These are phyloP conservation scores for Lacanobia wlatinum DNA, from an alignment of 2,888 invertebrate species.

Conservation along the genomic window DNA sequence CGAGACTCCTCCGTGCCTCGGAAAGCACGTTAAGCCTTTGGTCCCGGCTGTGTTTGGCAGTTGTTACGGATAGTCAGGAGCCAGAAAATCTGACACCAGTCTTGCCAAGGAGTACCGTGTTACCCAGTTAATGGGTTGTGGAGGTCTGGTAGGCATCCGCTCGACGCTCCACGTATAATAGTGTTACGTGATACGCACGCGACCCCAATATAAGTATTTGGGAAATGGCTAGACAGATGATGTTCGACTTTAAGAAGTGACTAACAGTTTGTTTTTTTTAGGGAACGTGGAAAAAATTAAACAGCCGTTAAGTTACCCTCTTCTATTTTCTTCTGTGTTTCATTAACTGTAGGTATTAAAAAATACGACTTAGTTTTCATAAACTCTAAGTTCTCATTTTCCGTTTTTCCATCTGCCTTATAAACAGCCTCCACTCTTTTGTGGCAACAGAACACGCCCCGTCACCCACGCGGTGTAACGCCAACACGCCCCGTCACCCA, in stretches of 20 bases:
- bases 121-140: too few relatives aligned
- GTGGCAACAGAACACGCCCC: constrained; percentile 1
- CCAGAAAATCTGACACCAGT: too few relatives aligned
- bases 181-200: too few relatives aligned
- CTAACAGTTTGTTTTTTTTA: background rate
- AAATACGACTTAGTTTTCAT: background rate
- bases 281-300: background rate
- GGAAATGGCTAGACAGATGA: too few relatives aligned
- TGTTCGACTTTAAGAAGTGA: background rate
- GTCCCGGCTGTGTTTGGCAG: too few relatives aligned
- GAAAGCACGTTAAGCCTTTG: too few relatives aligned
- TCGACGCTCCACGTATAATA: too few relatives aligned
- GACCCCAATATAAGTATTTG: too few relatives aligned
- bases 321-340: background rate
- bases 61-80: too few relatives aligned
- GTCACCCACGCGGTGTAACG: constrained; percentile 35
- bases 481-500: constrained; percentile 24
- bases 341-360: background rate
- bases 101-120: too few relatives aligned
- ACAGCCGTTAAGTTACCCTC: background rate
- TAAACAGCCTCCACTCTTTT: background rate
- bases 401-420: background rate
- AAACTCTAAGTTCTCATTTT: background rate
- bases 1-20: too few relatives aligned
- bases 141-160: too few relatives aligned